Evolutionary conservation across 2,797 vertebrate species (phyloP), one percentile per base, ranked within the genome.

Genomic region (Protonibea diacanthus): DNA sequence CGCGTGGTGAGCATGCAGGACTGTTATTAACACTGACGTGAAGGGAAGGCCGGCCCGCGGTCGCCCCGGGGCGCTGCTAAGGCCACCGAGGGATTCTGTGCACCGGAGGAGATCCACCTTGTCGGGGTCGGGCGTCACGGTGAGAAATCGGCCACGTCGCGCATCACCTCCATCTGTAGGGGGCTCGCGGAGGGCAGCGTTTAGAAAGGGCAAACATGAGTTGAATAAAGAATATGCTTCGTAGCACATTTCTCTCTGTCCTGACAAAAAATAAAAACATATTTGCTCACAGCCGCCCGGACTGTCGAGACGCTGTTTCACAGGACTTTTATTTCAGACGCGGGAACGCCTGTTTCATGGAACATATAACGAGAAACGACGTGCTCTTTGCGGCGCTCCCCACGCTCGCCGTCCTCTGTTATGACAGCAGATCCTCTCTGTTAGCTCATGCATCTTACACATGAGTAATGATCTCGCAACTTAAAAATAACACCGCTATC

Each of bases 121-220:
- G 86, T 80, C 23, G 76, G 65, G 68, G 33, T 38, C 8, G 33
- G 80, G 84, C 38, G 33, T 84, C 83, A 78, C 2, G 56, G 82
- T 4, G 86, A 67, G 79, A 86, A 70, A 67, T 75, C 29, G 51
- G 78, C 52, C 80, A 29, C 77, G 48, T 85, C 48, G 58, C 61
- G 58, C 74, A 42, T 73, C 82, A 47, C 82, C 86, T 86, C 85
- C 82, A 64, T 82, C 87, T 88, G 88, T 12, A 40, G 81, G 65
- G 33, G 73, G 90, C 81, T 77, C 66, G 38, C 7, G 3, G 10
- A 71, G 87, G 81, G 49, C 80, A 48, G 58, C 18, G 45, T 84
- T 86, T 86, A 87, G 91, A 38, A 87, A 86, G 89, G 90, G 71
- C 86, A 90, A 85, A 85, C 86, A 83, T 4, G 87, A 81, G 68